A percentile compares a stretch with the other conserved stretches of the same genome.
Evolutionary conservation across 2,888 invertebrate species (phyloP).

Genomic region (Nasonovia ribisnigri): DNA sequence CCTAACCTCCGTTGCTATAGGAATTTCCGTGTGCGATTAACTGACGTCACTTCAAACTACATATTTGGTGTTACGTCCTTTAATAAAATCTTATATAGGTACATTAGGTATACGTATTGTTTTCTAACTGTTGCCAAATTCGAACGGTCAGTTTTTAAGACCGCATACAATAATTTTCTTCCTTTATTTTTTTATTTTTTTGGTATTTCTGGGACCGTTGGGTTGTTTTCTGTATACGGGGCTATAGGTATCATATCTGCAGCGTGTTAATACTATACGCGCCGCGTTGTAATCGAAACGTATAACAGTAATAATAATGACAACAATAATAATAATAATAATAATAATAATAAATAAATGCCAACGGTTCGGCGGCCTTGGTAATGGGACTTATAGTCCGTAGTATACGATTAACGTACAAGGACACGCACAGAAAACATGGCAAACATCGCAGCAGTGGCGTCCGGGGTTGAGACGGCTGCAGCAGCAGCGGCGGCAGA

Average conservation of each 20-base stretch:
- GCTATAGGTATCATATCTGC: neutral
- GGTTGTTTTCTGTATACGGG: neutral
- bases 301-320: neutral
- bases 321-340: conserved; percentile 4
- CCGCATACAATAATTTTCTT: neutral
- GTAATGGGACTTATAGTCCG: neutral
- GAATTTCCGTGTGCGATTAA: neutral
- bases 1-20: too few relatives aligned
- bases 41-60: neutral
- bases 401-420: neutral
- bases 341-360: neutral
- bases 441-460: conserved; percentile 11
- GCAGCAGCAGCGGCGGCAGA: neutral
- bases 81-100: neutral
- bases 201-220: neutral
- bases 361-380: neutral
- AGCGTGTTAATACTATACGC: neutral
- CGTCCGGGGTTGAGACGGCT: conserved; percentile 5
- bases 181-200: neutral
- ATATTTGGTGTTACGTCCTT: neutral
- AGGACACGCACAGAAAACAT: neutral
- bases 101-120: neutral
- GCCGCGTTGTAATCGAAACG: neutral
- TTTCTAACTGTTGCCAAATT: neutral
- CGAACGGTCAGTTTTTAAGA: neutral